phyloP scores from a whole-genome alignment of 2,888 invertebrate species.

The Stictocephala bisonia region DNA sequence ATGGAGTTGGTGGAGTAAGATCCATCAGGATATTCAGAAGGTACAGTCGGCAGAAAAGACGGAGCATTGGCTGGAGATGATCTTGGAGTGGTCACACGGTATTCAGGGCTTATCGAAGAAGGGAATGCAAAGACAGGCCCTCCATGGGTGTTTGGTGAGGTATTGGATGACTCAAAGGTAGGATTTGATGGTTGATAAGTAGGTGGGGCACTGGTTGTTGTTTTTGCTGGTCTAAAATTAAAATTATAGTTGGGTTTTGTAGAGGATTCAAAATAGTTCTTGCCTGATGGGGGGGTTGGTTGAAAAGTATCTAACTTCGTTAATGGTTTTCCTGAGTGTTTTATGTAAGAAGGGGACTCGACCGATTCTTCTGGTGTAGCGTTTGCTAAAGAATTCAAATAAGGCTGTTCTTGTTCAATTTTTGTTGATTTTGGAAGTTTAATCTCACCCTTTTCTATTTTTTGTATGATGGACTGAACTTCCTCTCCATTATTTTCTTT shows the following conservation, averaged over 20 bases:
- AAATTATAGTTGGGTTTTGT: conserved; percentile 56
- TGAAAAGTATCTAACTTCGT: conserved; percentile 47
- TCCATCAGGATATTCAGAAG: conserved; percentile 30
- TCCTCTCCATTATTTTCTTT: conserved; percentile 73
- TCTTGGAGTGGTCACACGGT: conserved; percentile 24
- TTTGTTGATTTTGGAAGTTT: conserved; percentile 75
- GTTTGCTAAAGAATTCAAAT: conserved; percentile 42
- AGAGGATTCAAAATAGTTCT: conserved; percentile 33
- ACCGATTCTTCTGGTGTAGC: conserved; percentile 55
- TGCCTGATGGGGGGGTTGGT: conserved; percentile 47
- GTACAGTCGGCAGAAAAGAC: conserved; percentile 50
- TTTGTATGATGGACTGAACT: conserved; percentile 82
- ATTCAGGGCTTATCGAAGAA: conserved; percentile 12
- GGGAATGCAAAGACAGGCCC: conserved; percentile 47
- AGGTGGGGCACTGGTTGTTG: conserved; percentile 50
- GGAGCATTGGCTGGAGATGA: conserved; percentile 46
- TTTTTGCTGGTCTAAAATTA: conserved; percentile 62
- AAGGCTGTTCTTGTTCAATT: conserved; percentile 55
- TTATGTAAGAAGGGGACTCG: conserved; percentile 55
- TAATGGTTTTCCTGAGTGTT: conserved; percentile 45
- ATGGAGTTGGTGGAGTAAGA: conserved; percentile 47
- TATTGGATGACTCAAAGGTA: conserved; percentile 39
- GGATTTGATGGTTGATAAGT: conserved; percentile 49
- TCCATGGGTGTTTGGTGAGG: conserved; percentile 50
- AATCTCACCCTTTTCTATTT: conserved; percentile 84